Evolutionary conservation across 2,888 invertebrate species (phyloP), one percentile per base, ranked within the genome.

Genomic region (Euphydryas editha): DNA sequence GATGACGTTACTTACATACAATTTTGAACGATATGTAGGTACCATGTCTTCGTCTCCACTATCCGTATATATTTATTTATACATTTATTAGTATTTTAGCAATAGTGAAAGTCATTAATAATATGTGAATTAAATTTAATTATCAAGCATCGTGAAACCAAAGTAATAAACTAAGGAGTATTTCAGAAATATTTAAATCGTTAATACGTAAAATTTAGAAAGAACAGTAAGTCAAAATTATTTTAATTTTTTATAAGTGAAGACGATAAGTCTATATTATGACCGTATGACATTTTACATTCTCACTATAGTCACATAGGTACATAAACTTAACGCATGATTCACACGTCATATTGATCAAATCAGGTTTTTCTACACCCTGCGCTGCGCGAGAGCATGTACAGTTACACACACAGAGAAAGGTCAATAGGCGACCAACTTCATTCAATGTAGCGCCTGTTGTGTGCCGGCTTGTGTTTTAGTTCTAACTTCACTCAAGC

Each of bases 401-500:
- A 69, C 68, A 59, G 59, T 67, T 63, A 78, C 78, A 70, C 78
- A 81, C 81, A 78, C 80, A 78, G 56, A 59, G 70, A 77, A 72
- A 79, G 75, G 74, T 80, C 77, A 80, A 77, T 74, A 80, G 78
- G 80, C 80, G 78, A 77, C 79, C 79, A 86, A 91, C 91, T 91
- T 88, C 90, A 89, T 86, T 87, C 84, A 82, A 81, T 79, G 80
- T 82, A 78, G 80, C 68, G 64, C 79, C 73, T 67, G 77, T 77
- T 77, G 78, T 74, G 6, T 30, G 75, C 75, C 74, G 77, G 74
- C 71, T 71, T 69, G 74, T 73, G 60, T 72, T 54, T 71, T 76
- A 75, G 75, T 74, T 75, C 80, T 73, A 84, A 91, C 88, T 90
- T 88, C 88, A 87, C 85, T 83, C 81, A 82, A 85, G 87, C 54